Evolutionary conservation across 2,113 vertebrate species (phyloP).

Genomic region (Elachura formosa): DNA sequence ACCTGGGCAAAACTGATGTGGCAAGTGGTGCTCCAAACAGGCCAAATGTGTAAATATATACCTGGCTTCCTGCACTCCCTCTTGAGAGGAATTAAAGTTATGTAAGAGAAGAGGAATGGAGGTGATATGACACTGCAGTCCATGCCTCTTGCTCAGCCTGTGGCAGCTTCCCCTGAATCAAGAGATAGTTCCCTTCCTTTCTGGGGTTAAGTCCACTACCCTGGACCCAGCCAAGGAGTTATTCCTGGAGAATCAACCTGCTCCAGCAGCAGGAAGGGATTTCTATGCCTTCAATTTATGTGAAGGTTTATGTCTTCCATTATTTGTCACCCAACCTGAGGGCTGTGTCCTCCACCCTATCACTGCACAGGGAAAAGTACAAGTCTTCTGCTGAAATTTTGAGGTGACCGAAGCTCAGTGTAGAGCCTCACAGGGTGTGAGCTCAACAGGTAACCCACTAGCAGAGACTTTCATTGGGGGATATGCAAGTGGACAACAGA

Average conservation of each 20-base stretch:
- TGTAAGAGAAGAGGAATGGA: rapidly evolving
- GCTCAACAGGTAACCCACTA: background rate
- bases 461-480: background rate
- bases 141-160: too few relatives aligned
- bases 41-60: background rate
- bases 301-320: background rate
- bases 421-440: background rate
- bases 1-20: background rate
- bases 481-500: background rate
- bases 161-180: background rate
- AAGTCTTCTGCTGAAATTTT: background rate
- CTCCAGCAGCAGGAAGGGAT: background rate
- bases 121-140: background rate
- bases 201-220: background rate
- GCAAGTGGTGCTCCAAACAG: background rate
- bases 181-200: background rate
- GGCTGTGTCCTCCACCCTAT: background rate
- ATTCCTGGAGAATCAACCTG: background rate
- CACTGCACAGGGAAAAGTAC: background rate
- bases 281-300: rapidly evolving
- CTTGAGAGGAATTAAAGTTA: background rate
- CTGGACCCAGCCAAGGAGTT: background rate
- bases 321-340: background rate
- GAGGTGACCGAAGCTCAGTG: background rate
- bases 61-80: background rate